Conservation (phyloP, 2,113 vertebrate species). For the Rutilus rutilus region DNA sequence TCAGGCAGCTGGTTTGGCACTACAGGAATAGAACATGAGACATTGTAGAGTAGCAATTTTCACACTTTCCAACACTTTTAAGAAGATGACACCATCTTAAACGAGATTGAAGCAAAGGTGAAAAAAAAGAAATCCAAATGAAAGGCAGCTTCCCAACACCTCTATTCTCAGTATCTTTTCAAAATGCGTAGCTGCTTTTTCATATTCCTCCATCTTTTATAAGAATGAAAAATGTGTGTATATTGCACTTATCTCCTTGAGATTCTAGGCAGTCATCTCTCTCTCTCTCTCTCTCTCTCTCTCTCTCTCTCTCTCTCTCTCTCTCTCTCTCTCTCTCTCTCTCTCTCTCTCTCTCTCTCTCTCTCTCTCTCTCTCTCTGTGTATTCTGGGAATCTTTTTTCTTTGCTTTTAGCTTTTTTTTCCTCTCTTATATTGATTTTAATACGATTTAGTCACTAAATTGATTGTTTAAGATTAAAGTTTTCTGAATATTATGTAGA, state of each 20-base stretch:
- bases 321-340: not conserved
- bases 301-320: not conserved
- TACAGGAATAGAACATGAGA: constrained; percentile 20
- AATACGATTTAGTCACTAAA: not conserved
- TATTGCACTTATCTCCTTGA: not conserved
- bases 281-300: not conserved
- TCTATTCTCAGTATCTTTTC: not conserved
- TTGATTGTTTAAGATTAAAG: not conserved
- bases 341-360: not conserved
- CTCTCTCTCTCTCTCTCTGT: not conserved
- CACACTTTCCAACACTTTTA: constrained; percentile 39
- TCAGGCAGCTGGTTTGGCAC: constrained; percentile 13
- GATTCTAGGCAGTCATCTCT: not conserved
- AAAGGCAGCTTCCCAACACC: not conserved
- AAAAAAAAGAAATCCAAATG: constrained; percentile 26
- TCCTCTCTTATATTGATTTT: not conserved
- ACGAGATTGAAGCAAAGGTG: constrained; percentile 4
- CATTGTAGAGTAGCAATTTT: constrained; percentile 39
- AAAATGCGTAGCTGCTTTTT: not conserved
- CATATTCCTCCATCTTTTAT: constrained; percentile 14
- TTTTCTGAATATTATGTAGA: not conserved
- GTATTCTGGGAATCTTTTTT: not conserved
- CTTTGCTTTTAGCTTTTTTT: not conserved
- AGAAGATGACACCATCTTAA: constrained; percentile 35
- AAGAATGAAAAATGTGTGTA: constrained; percentile 23